Evolutionary conservation across 2,888 invertebrate genomes (phyloP).

Genomic region (Thera obeliscata): DNA sequence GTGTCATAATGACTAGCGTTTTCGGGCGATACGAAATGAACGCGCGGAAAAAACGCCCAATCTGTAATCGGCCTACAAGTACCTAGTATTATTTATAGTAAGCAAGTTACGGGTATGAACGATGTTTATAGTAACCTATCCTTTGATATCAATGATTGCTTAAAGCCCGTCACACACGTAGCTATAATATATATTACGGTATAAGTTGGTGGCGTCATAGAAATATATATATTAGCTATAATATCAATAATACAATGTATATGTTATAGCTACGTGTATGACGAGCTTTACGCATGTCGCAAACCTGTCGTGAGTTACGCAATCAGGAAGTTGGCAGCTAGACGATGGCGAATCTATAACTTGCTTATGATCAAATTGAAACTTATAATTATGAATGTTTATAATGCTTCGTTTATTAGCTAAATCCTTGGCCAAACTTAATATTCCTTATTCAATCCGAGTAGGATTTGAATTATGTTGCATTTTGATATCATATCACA

Average conservation of each 20-base stretch:
- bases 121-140: too few relatives aligned
- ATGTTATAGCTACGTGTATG: too few relatives aligned
- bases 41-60: background rate
- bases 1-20: background rate
- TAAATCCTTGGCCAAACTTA: slow-evolving; percentile 8
- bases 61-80: background rate
- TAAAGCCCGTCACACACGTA: too few relatives aligned
- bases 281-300: too few relatives aligned
- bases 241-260: too few relatives aligned
- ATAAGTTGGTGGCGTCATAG: too few relatives aligned
- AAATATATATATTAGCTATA: too few relatives aligned
- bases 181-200: too few relatives aligned
- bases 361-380: background rate
- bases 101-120: too few relatives aligned
- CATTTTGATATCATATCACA: too few relatives aligned
- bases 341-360: background rate
- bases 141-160: background rate
- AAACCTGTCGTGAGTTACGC: background rate
- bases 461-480: too few relatives aligned
- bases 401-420: slow-evolving; percentile 2
- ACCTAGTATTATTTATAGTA: too few relatives aligned
- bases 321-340: background rate
- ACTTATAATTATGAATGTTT: background rate
- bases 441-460: background rate
- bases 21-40: background rate